Base-by-base conservation (phyloP, 2,797 vertebrate species). In the Crenichthys baileyi region DNA sequence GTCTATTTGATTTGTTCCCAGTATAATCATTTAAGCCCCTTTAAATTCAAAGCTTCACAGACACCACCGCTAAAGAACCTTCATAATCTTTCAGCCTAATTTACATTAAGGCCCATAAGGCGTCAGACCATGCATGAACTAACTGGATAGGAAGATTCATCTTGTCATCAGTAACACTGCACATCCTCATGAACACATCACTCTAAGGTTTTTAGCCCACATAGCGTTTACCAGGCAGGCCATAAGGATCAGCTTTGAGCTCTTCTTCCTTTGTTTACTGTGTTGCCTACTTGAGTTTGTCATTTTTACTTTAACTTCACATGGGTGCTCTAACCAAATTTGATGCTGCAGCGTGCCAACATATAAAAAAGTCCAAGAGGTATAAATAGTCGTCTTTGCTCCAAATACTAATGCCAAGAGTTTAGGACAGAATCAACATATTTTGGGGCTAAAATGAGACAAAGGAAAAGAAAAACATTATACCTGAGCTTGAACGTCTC, bases 401-500 rank as follows among this genome's bases (percentile, higher is more conserved):
- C 20, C 20, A 68, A 60, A 24, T 41, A 68, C 65, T 13, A 41
- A 12, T 44, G 20, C 20, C 24, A 11, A 39, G 3, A 7, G 24
- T 58, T 26, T 26, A 58, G 12, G n/a, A 58, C 24, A 26, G 56
- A 58, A 56, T 2, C 3, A 6, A 26, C 3, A 11, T 13, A 26
- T 36, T 4, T 24, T 24, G 44, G 4, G 24, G 11, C 41, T 70
- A 3, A 26, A 48, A 70, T 70, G 13, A 70, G 36, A 1, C 39
- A 13, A 9, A 4, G 0, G 51, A 2, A n/a, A 41, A n/a, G 11
- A 41, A 12, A 50, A 50, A 31, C 7, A 44, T 41, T 65, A 61
- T 77, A 99, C 98, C 97, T 99, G 98, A 53, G 98, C 98, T 91
- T 99, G 98, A 24, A 99, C 97, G 26, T 99, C 98, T 80, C 98